phyloP scores from a whole-genome alignment of 2,113 vertebrate genomes.

The Corvus moneduloides region DNA sequence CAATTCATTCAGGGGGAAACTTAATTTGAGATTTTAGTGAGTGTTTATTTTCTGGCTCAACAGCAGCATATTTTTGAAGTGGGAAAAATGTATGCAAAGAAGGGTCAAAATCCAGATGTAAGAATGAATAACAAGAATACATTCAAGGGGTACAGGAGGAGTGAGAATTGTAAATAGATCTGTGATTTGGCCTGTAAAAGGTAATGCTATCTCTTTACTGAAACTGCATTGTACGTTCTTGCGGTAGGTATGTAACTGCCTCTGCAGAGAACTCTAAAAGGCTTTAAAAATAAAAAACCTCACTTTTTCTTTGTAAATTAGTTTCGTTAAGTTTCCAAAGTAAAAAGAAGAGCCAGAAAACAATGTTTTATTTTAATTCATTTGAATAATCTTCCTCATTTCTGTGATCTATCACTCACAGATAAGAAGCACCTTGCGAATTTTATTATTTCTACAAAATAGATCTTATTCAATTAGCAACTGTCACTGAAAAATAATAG shows the following conservation, averaged over 20 bases:
- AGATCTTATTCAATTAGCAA: conserved; percentile 28
- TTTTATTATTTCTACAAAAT: conserved; percentile 42
- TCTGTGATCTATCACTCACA: conserved; percentile 36
- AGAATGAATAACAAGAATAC: conserved; percentile 16
- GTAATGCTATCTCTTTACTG: not conserved
- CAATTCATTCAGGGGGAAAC: not conserved
- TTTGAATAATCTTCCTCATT: conserved; percentile 33
- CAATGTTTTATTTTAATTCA: conserved; percentile 15
- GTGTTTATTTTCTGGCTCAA: conserved; percentile 47
- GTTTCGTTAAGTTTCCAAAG: not conserved
- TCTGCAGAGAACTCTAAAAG: not conserved
- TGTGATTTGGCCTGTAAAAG: conserved; percentile 16
- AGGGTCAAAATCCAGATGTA: conserved; percentile 59
- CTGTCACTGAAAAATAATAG: conserved; percentile 1
- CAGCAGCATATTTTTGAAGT: conserved; percentile 30
- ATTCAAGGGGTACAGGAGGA: conserved; percentile 5
- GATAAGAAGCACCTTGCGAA: conserved; percentile 8
- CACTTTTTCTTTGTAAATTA: not conserved
- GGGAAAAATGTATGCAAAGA: conserved; percentile 39
- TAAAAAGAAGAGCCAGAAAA: not conserved
- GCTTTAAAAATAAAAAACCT: not conserved
- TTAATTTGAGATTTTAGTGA: conserved; percentile 55
- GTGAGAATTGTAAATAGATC: conserved; percentile 35
- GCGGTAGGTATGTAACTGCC: not conserved
- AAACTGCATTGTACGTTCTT: not conserved